Evolutionary conservation across 2,888 invertebrate genomes (phyloP).

Genomic region (Agonopterix heracliana): DNA sequence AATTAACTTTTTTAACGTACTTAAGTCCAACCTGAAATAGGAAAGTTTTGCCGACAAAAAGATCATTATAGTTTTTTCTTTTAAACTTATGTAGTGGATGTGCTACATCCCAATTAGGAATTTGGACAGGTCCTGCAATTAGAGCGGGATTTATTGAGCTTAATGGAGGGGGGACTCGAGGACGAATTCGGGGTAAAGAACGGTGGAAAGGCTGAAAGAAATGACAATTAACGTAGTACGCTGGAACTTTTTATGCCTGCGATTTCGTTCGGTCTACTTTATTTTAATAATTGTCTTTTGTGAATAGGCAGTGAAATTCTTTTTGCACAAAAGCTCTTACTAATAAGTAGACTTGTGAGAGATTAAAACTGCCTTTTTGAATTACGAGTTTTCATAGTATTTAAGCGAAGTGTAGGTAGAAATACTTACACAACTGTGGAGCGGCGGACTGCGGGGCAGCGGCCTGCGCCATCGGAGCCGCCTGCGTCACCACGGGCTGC

Average conservation of each 20-base stretch:
- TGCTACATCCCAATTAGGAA: slow-evolving; percentile 49
- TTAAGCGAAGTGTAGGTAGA: not conserved
- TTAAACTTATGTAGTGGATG: slow-evolving; percentile 27
- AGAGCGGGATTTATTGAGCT: slow-evolving; percentile 44
- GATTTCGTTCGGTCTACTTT: not conserved
- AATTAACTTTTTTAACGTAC: slow-evolving; percentile 63
- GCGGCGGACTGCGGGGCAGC: slow-evolving; percentile 48
- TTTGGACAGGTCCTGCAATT: slow-evolving; percentile 48
- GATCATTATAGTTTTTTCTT: slow-evolving; percentile 36
- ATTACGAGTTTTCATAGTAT: too few species aligned
- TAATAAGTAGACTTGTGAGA: not conserved
- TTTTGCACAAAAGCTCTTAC: not conserved
- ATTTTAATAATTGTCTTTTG: not conserved
- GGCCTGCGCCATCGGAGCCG: slow-evolving; percentile 63
- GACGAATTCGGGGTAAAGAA: slow-evolving; percentile 31
- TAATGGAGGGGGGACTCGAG: slow-evolving; percentile 34
- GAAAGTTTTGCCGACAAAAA: slow-evolving; percentile 66
- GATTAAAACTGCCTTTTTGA: too few species aligned
- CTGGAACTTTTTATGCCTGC: not conserved
- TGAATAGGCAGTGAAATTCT: not conserved
- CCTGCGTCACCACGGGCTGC: slow-evolving; percentile 75
- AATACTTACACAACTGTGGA: slow-evolving; percentile 64
- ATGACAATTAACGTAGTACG: slow-evolving; percentile 33
- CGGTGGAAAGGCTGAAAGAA: slow-evolving; percentile 28
- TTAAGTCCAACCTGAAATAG: slow-evolving; percentile 72